Conservation (phyloP, 2,113 vertebrate genomes). For the Osmerus mordax region DNA sequence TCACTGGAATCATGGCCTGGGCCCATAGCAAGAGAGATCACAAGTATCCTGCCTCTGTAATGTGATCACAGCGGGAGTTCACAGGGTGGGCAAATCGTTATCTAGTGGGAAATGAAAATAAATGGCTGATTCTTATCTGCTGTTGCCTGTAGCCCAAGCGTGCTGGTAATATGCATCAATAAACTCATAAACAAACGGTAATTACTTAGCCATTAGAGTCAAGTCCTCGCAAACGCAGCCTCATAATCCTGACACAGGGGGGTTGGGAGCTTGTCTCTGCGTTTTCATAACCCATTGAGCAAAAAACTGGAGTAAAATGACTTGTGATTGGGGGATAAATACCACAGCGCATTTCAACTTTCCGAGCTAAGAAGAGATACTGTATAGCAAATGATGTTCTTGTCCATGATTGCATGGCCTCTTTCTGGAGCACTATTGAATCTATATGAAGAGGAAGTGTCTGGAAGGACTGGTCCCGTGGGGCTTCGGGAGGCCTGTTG, state of each 20-base stretch:
- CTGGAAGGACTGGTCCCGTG: conserved; percentile 51
- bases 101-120: conserved; percentile 1
- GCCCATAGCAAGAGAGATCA: conserved; percentile 55
- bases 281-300: conserved; percentile 65
- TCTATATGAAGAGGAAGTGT: conserved; percentile 55
- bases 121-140: neutral
- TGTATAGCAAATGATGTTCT: conserved; percentile 16
- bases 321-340: conserved; percentile 68
- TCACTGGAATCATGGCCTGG: conserved; percentile 43
- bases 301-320: conserved; percentile 57
- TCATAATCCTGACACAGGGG: conserved; percentile 70
- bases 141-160: conserved; percentile 30
- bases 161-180: conserved; percentile 14
- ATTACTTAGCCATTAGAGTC: conserved; percentile 72
- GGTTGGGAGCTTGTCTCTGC: conserved; percentile 59
- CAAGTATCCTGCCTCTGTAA: conserved; percentile 62
- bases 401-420: conserved; percentile 31
- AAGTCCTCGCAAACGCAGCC: conserved; percentile 63
- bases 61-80: conserved; percentile 49
- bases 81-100: no score
- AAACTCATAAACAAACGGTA: conserved; percentile 39
- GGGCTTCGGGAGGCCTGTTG: conserved; percentile 57
- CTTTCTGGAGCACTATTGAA: conserved; percentile 40
- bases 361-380: neutral
- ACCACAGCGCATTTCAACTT: conserved; percentile 62